phyloP scores from a whole-genome alignment of 2,113 vertebrate species.

The Tenebrosternarchus preto region DNA sequence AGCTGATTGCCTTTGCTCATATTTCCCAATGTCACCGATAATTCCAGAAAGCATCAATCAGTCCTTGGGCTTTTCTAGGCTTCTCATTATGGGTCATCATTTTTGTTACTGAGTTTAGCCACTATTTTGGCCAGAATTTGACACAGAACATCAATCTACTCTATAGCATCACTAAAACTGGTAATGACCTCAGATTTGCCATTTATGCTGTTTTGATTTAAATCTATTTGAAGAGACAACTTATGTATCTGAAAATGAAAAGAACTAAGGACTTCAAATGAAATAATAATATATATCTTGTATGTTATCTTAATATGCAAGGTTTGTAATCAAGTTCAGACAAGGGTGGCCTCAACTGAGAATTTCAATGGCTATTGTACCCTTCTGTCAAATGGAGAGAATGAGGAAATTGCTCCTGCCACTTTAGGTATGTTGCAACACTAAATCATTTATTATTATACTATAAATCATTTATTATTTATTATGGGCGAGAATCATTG shows the following conservation, averaged over 20 bases:
- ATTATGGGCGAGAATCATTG: background rate
- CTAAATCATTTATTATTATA: too few relatives aligned
- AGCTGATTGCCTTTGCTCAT: too few relatives aligned
- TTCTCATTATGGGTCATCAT: background rate
- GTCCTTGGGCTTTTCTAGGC: too few relatives aligned
- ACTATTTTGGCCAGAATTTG: background rate
- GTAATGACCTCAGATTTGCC: background rate
- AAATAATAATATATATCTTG: background rate
- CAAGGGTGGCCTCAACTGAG: constrained; percentile 3
- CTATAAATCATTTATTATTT: too few relatives aligned
- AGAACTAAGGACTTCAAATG: background rate
- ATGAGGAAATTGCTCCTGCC: constrained; percentile 8
- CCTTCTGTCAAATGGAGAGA: background rate
- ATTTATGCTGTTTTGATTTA: background rate
- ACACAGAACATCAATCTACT: too few relatives aligned
- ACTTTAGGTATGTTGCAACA: constrained; percentile 33
- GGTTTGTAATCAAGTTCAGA: constrained; percentile 55
- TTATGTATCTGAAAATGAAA: background rate
- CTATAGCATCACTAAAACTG: background rate
- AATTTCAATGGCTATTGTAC: constrained; percentile 52
- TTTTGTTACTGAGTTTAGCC: background rate
- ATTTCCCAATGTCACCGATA: too few relatives aligned
- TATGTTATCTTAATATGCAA: constrained; percentile 22
- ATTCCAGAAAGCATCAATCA: too few relatives aligned
- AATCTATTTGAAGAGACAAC: background rate